A percentile compares a stretch with the other conserved stretches of the same genome.
Conservation (phyloP, 1,140 invertebrate species). For the Scaptomyza graminum region DNA sequence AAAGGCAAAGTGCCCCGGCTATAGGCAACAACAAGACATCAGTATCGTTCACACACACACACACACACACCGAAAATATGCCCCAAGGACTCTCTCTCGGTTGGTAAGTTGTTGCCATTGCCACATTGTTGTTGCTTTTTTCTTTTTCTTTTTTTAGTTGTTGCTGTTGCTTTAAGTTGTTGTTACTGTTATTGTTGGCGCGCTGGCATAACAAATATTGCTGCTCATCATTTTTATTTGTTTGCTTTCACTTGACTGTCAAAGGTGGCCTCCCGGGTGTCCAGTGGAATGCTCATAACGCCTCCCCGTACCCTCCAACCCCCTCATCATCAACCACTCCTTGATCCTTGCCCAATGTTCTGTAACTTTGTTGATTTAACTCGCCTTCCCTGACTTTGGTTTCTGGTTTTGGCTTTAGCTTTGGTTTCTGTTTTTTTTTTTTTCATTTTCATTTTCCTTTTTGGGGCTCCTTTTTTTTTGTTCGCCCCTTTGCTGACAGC, state of each 20-base stretch:
- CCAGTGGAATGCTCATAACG: background rate
- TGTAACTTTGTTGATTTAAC: constrained; percentile 63
- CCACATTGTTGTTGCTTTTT: constrained; percentile 16
- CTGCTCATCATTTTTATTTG: constrained; percentile 81
- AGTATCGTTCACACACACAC: constrained; percentile 2
- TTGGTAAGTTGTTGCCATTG: constrained; percentile 36
- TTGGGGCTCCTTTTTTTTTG: background rate
- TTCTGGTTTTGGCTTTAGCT: constrained; percentile 39
- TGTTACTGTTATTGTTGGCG: constrained; percentile 23
- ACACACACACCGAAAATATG: constrained; percentile 50
- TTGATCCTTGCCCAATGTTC: background rate
- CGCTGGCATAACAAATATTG: constrained; percentile 62
- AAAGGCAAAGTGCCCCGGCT: constrained; percentile 27
- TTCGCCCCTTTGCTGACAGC: background rate
- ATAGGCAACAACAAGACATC: constrained; percentile 34
- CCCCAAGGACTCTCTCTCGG: constrained; percentile 64
- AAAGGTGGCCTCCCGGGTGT: constrained; percentile 52
- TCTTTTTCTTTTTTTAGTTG: constrained; percentile 4
- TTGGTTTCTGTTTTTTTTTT: constrained; percentile 24
- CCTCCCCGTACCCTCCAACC: too few species aligned
- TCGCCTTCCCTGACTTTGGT: constrained; percentile 40
- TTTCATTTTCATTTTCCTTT: background rate
- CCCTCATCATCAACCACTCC: background rate
- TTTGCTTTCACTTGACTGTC: constrained; percentile 66
- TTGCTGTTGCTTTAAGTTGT: constrained; percentile 20